These are phyloP conservation scores for Crossoptilon crossoptilon DNA, from an alignment of 2,797 vertebrate genomes.

Conservation along the genomic window DNA sequence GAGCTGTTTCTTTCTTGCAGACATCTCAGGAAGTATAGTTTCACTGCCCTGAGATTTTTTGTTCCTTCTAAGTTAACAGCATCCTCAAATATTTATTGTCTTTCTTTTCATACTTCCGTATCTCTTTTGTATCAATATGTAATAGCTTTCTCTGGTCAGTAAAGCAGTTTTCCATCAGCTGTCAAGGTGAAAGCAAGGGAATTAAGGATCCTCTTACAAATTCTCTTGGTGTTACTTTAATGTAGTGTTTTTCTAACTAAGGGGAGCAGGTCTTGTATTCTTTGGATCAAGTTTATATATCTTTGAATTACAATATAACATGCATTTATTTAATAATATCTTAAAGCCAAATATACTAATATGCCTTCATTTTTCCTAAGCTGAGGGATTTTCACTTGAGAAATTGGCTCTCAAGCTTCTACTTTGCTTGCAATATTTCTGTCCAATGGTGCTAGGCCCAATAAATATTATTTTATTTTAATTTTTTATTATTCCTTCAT, in stretches of 20 bases:
- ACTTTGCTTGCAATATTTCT: not conserved
- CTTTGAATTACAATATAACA: slow-evolving; percentile 27
- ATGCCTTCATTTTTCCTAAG: not conserved
- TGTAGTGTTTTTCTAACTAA: slow-evolving; percentile 29
- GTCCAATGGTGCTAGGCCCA: not conserved
- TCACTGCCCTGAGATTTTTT: not conserved
- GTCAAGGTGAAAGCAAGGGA: slow-evolving; percentile 18
- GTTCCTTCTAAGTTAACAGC: not conserved
- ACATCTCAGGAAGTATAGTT: not conserved
- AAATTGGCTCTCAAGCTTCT: slow-evolving; percentile 6
- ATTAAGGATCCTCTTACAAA: not conserved
- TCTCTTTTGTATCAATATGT: not conserved
- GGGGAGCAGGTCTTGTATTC: not conserved
- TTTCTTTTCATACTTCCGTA: not conserved
- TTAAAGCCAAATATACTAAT: slow-evolving; percentile 47
- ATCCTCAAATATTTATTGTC: not conserved
- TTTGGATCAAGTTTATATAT: slow-evolving; percentile 10
- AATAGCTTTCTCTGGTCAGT: not conserved
- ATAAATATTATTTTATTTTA: not conserved
- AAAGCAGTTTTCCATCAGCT: not conserved
- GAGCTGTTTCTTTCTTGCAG: not conserved
- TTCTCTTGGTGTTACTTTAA: slow-evolving; percentile 27
- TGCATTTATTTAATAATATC: slow-evolving; percentile 50
- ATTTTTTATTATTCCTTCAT: not conserved
- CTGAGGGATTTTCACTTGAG: slow-evolving; percentile 25